These are phyloP conservation scores for Nemapogon koenigi DNA, from an alignment of 2,888 invertebrate genomes.

Conservation along the genomic window DNA sequence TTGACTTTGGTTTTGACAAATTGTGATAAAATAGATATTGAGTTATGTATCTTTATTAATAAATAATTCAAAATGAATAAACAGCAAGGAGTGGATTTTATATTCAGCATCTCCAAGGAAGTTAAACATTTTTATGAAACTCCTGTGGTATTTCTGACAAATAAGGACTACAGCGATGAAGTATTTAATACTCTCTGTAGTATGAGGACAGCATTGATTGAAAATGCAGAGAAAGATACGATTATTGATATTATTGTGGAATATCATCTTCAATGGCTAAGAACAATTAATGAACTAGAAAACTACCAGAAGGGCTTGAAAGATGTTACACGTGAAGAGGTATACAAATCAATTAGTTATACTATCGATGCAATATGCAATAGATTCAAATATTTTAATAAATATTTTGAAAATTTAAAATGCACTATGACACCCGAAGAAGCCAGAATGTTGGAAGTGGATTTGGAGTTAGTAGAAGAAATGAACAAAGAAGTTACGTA, in stretches of 20 bases:
- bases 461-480: slow-evolving; percentile 48
- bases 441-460: slow-evolving; percentile 31
- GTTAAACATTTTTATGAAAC: slow-evolving; percentile 47
- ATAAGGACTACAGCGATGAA: slow-evolving; percentile 39
- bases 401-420: slow-evolving; percentile 33
- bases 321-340: slow-evolving; percentile 29
- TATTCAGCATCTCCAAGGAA: slow-evolving; percentile 42
- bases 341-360: slow-evolving; percentile 35
- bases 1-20: too few relatives aligned
- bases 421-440: slow-evolving; percentile 25
- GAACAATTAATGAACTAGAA: slow-evolving; percentile 38
- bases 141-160: slow-evolving; percentile 39
- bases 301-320: slow-evolving; percentile 26
- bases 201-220: slow-evolving; percentile 28
- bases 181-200: slow-evolving; percentile 39
- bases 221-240: slow-evolving; percentile 16
- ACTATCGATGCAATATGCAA: slow-evolving; percentile 37
- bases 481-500: slow-evolving; percentile 40
- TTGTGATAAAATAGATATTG: too few relatives aligned
- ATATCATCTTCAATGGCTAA: slow-evolving; percentile 46
- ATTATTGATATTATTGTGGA: slow-evolving; percentile 39
- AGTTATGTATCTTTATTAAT: not conserved
- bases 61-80: slow-evolving; percentile 16
- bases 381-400: slow-evolving; percentile 38
- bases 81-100: slow-evolving; percentile 24